A percentile compares a stretch with the other conserved stretches of the same genome.
These are phyloP conservation scores for Athetis lepigone DNA, from an alignment of 2,888 invertebrate genomes.

Conservation along the genomic window DNA sequence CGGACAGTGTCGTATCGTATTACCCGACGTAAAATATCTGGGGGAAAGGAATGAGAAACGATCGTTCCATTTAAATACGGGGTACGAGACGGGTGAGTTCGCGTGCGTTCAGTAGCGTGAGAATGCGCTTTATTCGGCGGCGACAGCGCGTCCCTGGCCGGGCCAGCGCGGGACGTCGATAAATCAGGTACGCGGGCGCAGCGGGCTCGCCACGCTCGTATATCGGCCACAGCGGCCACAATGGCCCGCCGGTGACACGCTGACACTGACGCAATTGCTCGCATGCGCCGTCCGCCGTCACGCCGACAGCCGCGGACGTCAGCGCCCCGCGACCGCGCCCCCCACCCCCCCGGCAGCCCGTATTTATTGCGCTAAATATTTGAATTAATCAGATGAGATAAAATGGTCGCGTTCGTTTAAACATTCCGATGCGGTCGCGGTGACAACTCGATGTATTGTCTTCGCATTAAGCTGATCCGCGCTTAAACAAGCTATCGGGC, in stretches of 20 bases:
- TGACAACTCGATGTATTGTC: constrained; percentile 90
- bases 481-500: constrained; percentile 77
- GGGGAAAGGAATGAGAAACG: constrained; percentile 90
- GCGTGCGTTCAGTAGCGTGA: constrained; percentile 90
- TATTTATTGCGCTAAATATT: constrained; percentile 90
- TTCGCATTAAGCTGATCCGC: constrained; percentile 80
- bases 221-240: constrained; percentile 84
- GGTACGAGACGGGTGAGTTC: constrained; percentile 85
- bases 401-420: constrained; percentile 87
- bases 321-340: constrained; percentile 71
- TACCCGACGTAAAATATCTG: constrained; percentile 90
- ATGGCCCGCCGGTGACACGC: constrained; percentile 83
- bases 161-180: constrained; percentile 83
- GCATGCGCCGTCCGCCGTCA: constrained; percentile 82
- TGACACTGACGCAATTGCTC: constrained; percentile 88
- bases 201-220: constrained; percentile 75
- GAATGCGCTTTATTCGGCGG: constrained; percentile 89
- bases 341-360: constrained; percentile 69
- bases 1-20: constrained; percentile 91
- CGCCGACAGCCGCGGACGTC: constrained; percentile 73
- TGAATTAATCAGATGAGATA: constrained; percentile 90
- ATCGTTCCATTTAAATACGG: constrained; percentile 88
- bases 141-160: constrained; percentile 79
- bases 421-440: constrained; percentile 88
- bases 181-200: constrained; percentile 85